Conservation (phyloP, 1,140 invertebrate genomes). For the Meloidogyne exigua region DNA sequence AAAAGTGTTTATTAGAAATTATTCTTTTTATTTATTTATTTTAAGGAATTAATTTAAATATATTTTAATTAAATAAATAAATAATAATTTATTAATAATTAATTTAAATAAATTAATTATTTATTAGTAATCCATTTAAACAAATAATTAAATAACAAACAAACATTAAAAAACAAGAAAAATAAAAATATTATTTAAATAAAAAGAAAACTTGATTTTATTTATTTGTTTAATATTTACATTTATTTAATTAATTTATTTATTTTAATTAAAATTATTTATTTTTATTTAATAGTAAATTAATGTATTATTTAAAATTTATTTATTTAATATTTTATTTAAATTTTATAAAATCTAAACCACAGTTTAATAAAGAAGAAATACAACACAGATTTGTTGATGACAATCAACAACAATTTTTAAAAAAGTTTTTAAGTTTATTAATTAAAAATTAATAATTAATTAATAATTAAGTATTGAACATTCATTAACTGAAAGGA, state of each 20-base stretch:
- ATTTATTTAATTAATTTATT: too few species aligned
- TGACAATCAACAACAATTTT: not conserved
- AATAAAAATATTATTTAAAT: too few species aligned
- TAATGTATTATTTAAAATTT: not conserved
- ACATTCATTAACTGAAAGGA: not conserved
- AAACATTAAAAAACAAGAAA: too few species aligned
- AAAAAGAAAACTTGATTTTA: too few species aligned
- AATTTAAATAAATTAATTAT: too few species aligned
- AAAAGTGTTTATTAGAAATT: not conserved
- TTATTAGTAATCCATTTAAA: too few species aligned
- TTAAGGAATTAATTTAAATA: too few species aligned
- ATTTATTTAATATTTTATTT: not conserved
- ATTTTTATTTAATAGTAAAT: not conserved
- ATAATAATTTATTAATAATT: too few species aligned
- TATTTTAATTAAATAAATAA: too few species aligned
- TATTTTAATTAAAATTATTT: too few species aligned
- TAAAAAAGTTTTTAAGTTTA: not conserved
- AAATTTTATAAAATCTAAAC: not conserved
- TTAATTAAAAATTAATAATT: not conserved
- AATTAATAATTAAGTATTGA: not conserved
- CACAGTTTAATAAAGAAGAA: not conserved
- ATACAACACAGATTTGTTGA: not conserved
- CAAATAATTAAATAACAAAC: too few species aligned
- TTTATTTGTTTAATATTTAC: too few species aligned
- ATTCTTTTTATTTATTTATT: not conserved